phyloP scores from a whole-genome alignment of 2,797 vertebrate species.

The Syngnathus acus region DNA sequence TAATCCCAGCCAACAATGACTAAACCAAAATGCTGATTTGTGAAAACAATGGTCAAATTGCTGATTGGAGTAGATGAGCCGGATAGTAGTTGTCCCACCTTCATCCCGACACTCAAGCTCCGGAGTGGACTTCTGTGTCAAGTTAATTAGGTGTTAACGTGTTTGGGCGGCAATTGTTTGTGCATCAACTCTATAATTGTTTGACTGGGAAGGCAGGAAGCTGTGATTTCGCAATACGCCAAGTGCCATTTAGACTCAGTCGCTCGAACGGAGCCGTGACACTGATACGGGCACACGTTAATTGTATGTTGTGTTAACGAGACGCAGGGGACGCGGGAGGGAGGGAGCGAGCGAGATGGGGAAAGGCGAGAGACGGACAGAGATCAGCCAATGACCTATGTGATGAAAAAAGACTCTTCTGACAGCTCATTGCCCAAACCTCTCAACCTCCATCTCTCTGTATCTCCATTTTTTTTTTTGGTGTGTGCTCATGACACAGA shows the following conservation, averaged over 20 bases:
- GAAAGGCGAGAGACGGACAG: conserved; percentile 34
- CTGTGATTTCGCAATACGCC: conserved; percentile 42
- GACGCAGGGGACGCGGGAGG: conserved; percentile 24
- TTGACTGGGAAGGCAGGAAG: conserved; percentile 43
- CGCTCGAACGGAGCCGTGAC: conserved; percentile 50
- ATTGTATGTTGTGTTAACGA: conserved; percentile 62
- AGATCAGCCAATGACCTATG: conserved; percentile 56
- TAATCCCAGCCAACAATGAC: not conserved
- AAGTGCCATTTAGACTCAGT: conserved; percentile 52
- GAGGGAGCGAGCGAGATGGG: conserved; percentile 1
- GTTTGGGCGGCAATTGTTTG: conserved; percentile 18
- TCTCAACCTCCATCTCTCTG: conserved; percentile 29
- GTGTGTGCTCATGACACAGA: conserved; percentile 12
- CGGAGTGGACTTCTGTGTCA: conserved; percentile 14
- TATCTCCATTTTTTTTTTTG: conserved; percentile 1
- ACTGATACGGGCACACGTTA: conserved; percentile 50
- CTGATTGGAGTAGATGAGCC: conserved; percentile 7
- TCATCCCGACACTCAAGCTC: conserved; percentile 5
- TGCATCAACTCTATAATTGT: conserved; percentile 44
- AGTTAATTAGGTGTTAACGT: conserved; percentile 38
- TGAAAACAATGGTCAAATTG: not conserved
- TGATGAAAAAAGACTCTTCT: conserved; percentile 45
- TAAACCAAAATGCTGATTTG: not conserved
- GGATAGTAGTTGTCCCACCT: not conserved
- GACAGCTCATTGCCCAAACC: conserved; percentile 59